Evolutionary conservation across 2,113 vertebrate genomes (phyloP).

Genomic region (Mohoua ochrocephala): DNA sequence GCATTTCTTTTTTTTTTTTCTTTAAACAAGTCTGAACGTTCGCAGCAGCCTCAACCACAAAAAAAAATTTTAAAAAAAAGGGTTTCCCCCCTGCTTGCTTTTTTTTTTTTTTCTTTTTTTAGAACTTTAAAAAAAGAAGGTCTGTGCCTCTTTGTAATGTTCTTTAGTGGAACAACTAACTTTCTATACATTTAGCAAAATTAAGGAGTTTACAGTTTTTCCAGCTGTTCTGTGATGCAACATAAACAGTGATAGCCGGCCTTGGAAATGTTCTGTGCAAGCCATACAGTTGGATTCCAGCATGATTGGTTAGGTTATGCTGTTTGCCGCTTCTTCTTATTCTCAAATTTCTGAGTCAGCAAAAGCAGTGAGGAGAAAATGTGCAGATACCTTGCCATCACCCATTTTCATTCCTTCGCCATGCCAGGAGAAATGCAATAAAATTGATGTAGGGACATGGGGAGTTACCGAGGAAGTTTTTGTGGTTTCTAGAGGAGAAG

Average conservation of each 20-base stretch:
- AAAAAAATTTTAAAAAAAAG: neutral
- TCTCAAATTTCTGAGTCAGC: slow-evolving; percentile 62
- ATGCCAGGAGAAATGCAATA: neutral
- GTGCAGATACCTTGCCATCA: neutral
- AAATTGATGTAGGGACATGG: neutral
- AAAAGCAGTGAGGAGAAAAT: neutral
- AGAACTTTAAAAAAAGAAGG: neutral
- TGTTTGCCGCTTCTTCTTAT: neutral
- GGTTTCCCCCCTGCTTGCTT: neutral
- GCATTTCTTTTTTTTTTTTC: neutral
- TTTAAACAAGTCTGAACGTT: slow-evolving; percentile 25
- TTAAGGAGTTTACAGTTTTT: slow-evolving; percentile 19
- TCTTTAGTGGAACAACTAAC: neutral
- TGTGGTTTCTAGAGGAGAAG: neutral
- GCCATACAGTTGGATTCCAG: neutral
- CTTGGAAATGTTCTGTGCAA: neutral
- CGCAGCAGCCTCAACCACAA: neutral
- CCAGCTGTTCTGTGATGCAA: slow-evolving; percentile 59
- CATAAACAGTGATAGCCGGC: slow-evolving; percentile 35
- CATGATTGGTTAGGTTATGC: slow-evolving; percentile 14
- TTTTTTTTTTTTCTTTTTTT: neutral
- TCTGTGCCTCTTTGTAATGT: neutral
- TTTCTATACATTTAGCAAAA: slow-evolving; percentile 45
- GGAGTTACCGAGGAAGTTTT: slow-evolving; percentile 2
- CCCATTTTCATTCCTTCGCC: slow-evolving; percentile 17